Evolutionary conservation across 2,113 vertebrate species (phyloP).

Genomic region (Tonatia bakeri): DNA sequence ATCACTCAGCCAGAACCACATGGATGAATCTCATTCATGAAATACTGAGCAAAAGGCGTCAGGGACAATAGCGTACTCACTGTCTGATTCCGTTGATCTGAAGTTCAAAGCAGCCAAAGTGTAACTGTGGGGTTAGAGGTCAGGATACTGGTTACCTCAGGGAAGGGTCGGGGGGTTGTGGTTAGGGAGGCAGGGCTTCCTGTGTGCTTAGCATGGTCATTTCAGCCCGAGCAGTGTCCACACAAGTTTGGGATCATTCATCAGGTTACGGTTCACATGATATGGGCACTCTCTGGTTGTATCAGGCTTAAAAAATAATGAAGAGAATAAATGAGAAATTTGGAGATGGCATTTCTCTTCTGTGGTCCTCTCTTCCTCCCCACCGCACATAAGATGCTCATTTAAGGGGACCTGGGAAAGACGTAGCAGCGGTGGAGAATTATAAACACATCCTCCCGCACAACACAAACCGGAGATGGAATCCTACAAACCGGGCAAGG

Average conservation of each 20-base stretch:
- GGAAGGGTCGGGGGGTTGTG: rapidly evolving
- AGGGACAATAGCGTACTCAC: not conserved
- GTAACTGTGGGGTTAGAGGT: not conserved
- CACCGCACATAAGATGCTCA: rapidly evolving
- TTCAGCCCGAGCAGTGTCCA: not conserved
- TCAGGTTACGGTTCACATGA: not conserved
- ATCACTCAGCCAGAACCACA: not conserved
- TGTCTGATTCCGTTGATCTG: not conserved
- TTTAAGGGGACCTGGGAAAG: not conserved
- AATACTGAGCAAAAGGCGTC: not conserved
- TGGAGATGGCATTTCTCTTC: not conserved
- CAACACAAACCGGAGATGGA: not conserved
- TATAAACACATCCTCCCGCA: not conserved
- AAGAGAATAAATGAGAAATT: not conserved
- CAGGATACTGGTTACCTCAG: not conserved
- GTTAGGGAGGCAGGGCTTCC: not conserved
- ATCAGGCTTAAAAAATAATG: not conserved
- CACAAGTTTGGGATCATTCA: not conserved
- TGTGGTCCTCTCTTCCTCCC: not conserved
- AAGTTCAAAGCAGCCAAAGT: not conserved
- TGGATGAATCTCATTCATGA: rapidly evolving
- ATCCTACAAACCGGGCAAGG: not conserved
- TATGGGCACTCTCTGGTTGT: not conserved
- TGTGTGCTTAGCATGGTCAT: not conserved
- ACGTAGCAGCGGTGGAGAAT: rapidly evolving